Evolutionary conservation across 1,140 invertebrate species (phyloP), one percentile per base, ranked within the genome.

Genomic region (Psilanteris sp.): DNA sequence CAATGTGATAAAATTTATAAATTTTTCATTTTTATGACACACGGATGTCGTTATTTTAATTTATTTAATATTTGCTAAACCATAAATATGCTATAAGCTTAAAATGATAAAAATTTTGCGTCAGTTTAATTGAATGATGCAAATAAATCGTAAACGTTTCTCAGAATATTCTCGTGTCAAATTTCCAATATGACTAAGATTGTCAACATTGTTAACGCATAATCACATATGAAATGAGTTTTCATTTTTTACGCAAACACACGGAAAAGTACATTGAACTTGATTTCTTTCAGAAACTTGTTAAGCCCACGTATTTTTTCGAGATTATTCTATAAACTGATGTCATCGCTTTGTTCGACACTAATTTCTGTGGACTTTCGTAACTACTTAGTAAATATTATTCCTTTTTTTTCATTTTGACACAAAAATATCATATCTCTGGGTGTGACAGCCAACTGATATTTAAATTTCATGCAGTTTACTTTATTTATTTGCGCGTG

Each of bases 331-430:
- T 50, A 59, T 55, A 73, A 66, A 66, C 41, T 66, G 70, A 73
- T 73, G 70, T 73, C 70, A 73, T 59, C 44, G 50, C 70, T 50
- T 66, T 57, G 44, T 64, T 52, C 14, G 24, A 26, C 18, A 16
- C 16, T 8, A 72, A 72, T 39, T 52, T 59, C 14, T 32, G 15
- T 46, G 27, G 16, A 67, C 14, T 22, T 26, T 13, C n/a, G 15
- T 22, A 13, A 39, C 11, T 6, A 15, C 24, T 36, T 2, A 24
- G 29, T 22, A 43, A 54, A 54, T 37, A 34, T 54, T 22, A 44
- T 52, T 52, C 18, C 3, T 10, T 11, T 52, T 3, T 20, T 20
- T 20, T 20, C 18, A 20, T n/a, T n/a, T n/a, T n/a, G n/a, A n/a
- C n/a, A n/a, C 18, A 20, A 2, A 20, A 20, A 20, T 20, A 20